Evolutionary conservation across 2,888 invertebrate genomes (phyloP), one percentile per base, ranked within the genome.

Genomic region (Pyrrhosoma nymphula): DNA sequence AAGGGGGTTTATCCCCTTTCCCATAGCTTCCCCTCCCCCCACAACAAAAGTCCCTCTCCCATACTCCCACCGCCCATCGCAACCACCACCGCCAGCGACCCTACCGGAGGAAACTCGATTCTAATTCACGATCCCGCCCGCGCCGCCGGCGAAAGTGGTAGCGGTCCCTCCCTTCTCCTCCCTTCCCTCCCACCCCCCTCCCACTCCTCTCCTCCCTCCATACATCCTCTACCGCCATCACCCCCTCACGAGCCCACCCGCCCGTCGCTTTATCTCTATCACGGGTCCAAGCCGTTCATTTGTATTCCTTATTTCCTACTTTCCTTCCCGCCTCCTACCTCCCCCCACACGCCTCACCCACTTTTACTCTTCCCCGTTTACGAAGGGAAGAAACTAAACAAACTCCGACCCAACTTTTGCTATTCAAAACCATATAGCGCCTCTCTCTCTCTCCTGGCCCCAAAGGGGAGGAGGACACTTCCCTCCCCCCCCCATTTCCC

Each of bases 251-350:
- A 69, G 20, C 10, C 35, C 35, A 2, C 75, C 75, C 75, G 16
- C 82, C 30, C 82, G 82, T 82, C 82, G 14, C 82, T 82, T 82
- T 82, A 82, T 82, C 82, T 82, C 82, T 82, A 82, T 82, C 82
- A 82, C 82, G 30, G 35, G 35, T 82, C 82, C 82, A 35, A 82
- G 30, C 35, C 82, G 82, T 82, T 82, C 82, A 82, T 82, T 82
- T 35, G 82, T 82, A 82, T 35, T 82, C 82, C 82, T 82, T 82
- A 82, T 35, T 30, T 35, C 82, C 82, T 35, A 14, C 82, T 82
- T 18, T 82, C 35, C 30, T 35, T 82, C 82, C 82, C 30, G 10
- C 82, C 82, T 82, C 35, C 35, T 18, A 16, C 82, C 30, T 16
- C 35, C 82, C 35, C 35, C 82, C 16, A 3, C 18, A 10, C 23